phyloP scores from a whole-genome alignment of 2,888 invertebrate species.

The Luperina nickerlii region DNA sequence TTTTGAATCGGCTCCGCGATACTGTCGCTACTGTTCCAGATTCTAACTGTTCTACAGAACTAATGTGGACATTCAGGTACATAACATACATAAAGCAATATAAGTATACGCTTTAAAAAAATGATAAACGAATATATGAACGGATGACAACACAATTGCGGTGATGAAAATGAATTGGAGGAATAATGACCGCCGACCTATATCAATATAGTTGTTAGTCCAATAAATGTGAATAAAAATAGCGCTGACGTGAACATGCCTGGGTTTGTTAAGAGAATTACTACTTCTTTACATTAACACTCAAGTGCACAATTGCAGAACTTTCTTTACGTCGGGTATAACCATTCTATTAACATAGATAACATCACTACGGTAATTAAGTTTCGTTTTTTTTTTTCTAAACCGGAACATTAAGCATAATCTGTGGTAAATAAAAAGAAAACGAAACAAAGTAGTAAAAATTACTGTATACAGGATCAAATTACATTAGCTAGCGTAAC shows the following conservation, averaged over 20 bases:
- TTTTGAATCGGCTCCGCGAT: constrained; percentile 62
- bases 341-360: constrained; percentile 36
- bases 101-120: constrained; percentile 48
- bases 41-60: constrained; percentile 61
- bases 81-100: constrained; percentile 73
- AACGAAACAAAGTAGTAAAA: constrained; percentile 9
- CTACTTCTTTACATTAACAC: constrained; percentile 4
- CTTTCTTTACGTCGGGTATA: neutral
- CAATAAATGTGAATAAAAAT: constrained; percentile 66
- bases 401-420: constrained; percentile 14
- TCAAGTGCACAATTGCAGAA: neutral
- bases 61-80: constrained; percentile 80
- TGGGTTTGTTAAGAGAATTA: constrained; percentile 16
- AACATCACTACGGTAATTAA: constrained; percentile 24
- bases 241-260: constrained; percentile 49
- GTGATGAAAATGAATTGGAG: constrained; percentile 70
- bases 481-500: neutral
- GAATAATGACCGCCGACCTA: constrained; percentile 64
- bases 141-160: constrained; percentile 65
- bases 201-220: constrained; percentile 65
- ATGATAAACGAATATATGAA: constrained; percentile 51
- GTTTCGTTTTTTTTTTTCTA: constrained; percentile 21
- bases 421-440: constrained; percentile 5
- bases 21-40: constrained; percentile 54
- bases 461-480: neutral